A percentile compares a stretch with the other conserved stretches of the same genome.
Conservation (phyloP, 2,888 invertebrate species). For the Bugulina stolonifera region DNA sequence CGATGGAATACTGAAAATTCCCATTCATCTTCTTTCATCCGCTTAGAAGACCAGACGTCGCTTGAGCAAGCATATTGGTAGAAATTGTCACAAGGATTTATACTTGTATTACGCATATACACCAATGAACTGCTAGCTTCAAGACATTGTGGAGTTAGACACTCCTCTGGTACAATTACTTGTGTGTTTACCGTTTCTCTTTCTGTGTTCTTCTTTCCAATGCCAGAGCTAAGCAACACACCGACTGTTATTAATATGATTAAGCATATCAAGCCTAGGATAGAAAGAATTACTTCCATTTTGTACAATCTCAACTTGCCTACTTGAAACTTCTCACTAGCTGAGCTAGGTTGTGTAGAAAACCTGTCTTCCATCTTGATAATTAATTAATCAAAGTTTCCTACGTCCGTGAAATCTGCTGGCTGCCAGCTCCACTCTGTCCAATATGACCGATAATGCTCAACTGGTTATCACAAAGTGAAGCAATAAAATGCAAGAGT, state of each 20-base stretch:
- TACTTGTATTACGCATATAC: conserved; percentile 36
- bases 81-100: conserved; percentile 57
- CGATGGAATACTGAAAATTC: conserved; percentile 35
- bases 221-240: neutral
- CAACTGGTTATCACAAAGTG: too few species aligned
- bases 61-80: conserved; percentile 58
- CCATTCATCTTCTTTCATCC: conserved; percentile 33
- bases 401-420: too few species aligned
- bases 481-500: neutral
- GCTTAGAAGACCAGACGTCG: conserved; percentile 52
- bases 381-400: too few species aligned
- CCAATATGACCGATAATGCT: too few species aligned
- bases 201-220: neutral
- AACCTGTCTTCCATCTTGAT: too few species aligned
- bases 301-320: neutral
- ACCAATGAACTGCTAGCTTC: conserved; percentile 36
- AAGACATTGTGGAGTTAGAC: conserved; percentile 28
- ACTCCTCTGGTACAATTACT: neutral
- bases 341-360: too few species aligned
- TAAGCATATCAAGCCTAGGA: neutral
- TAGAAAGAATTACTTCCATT: neutral
- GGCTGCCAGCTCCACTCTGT: too few species aligned
- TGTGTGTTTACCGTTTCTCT: neutral
- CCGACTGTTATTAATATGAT: neutral
- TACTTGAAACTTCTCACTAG: neutral